Conservation (phyloP, 2,888 invertebrate genomes). For the Archips xylosteana region DNA sequence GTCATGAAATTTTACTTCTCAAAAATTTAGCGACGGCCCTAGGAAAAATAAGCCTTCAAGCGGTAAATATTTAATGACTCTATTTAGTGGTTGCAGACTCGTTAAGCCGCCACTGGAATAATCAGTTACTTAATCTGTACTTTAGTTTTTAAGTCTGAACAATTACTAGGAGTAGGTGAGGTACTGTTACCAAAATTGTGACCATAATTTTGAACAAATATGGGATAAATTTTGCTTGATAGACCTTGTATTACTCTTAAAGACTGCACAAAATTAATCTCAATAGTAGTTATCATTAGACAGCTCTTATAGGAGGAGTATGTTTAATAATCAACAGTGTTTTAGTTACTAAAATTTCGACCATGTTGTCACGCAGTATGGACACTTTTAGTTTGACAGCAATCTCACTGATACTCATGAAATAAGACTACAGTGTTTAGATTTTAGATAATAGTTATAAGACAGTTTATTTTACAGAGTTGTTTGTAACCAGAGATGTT, state of each 20-base stretch:
- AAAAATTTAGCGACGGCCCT: too few relatives aligned
- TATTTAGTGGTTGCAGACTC: too few relatives aligned
- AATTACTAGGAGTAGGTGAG: neutral
- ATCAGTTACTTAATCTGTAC: too few relatives aligned
- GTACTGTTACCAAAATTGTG: neutral
- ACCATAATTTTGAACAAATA: neutral
- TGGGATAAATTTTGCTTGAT: neutral
- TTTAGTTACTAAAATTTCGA: neutral
- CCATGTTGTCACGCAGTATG: constrained; percentile 49
- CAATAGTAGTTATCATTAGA: neutral
- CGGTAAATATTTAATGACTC: too few relatives aligned
- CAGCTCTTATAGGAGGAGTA: neutral
- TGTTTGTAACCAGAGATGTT: constrained; percentile 32
- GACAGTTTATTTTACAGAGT: constrained; percentile 36
- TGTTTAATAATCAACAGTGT: neutral
- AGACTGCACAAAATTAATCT: too few relatives aligned
- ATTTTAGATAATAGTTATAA: constrained; percentile 18
- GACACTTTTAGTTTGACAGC: constrained; percentile 43
- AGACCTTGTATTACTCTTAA: neutral
- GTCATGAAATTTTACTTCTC: neutral
- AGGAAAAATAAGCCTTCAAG: too few relatives aligned
- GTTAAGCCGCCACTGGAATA: too few relatives aligned
- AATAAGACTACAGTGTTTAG: constrained; percentile 22
- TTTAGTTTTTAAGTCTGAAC: too few relatives aligned
- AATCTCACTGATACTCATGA: constrained; percentile 21